Evolutionary conservation across 2,888 invertebrate species (phyloP).

Genomic region (Gortyna flavago): DNA sequence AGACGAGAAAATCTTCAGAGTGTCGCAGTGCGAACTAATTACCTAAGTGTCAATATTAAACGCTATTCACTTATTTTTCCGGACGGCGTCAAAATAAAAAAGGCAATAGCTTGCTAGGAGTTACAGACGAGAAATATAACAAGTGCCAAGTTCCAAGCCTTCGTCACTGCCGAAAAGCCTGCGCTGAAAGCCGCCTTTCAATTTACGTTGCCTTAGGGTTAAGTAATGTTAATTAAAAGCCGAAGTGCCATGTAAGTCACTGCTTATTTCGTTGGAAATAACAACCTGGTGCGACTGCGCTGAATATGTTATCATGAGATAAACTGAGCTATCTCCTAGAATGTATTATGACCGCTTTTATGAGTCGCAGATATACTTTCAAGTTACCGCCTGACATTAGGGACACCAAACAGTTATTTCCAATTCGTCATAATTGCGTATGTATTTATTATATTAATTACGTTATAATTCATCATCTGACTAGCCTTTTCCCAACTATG

Average conservation of each 20-base stretch:
- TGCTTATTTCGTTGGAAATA: neutral
- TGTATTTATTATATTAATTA: too few relatives aligned
- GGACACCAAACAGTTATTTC: too few relatives aligned
- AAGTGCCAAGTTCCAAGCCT: conserved; percentile 33
- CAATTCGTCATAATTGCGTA: too few relatives aligned
- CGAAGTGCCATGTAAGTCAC: conserved; percentile 2
- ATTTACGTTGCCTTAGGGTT: conserved; percentile 14
- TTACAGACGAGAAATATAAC: conserved; percentile 19
- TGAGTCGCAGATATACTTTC: neutral
- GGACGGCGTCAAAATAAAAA: conserved; percentile 15
- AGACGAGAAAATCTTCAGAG: neutral
- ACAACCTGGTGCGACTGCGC: neutral
- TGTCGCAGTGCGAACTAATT: conserved; percentile 55
- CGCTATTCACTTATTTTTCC: conserved; percentile 16
- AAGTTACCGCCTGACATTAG: neutral
- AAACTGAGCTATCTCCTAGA: neutral
- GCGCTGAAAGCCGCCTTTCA: conserved; percentile 29
- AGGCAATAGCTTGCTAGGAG: conserved; percentile 13
- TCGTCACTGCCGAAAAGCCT: conserved; percentile 30
- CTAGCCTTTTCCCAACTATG: too few relatives aligned
- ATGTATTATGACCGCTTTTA: neutral
- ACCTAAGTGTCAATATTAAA: conserved; percentile 49
- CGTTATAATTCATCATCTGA: too few relatives aligned
- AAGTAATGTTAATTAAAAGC: conserved; percentile 28
- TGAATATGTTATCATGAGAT: neutral